Evolutionary conservation across 2,113 vertebrate genomes (phyloP).

Genomic region (Drymodes brunneopygia): DNA sequence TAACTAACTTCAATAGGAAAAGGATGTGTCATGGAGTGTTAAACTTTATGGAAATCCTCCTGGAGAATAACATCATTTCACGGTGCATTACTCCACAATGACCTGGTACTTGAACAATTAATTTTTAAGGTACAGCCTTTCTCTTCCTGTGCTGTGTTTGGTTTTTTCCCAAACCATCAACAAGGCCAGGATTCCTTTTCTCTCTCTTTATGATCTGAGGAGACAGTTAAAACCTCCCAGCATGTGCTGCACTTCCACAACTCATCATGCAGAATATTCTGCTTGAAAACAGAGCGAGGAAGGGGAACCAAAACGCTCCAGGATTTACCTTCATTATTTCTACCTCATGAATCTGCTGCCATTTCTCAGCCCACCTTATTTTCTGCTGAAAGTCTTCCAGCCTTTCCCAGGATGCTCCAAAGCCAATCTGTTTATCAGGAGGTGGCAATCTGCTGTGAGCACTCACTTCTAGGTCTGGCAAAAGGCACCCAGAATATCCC

Average conservation of each 20-base stretch:
- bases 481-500: background rate
- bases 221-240: slow-evolving; percentile 23
- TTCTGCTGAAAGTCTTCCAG: background rate
- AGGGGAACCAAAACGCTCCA: background rate
- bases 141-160: slow-evolving; percentile 60
- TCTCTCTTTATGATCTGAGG: background rate
- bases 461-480: background rate
- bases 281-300: slow-evolving; percentile 12
- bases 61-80: slow-evolving; percentile 78
- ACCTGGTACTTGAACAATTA: slow-evolving; percentile 78
- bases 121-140: slow-evolving; percentile 73
- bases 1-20: slow-evolving; percentile 61
- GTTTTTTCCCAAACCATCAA: slow-evolving; percentile 57
- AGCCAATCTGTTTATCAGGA: background rate
- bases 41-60: slow-evolving; percentile 79
- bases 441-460: background rate
- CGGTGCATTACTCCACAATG: slow-evolving; percentile 73
- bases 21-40: slow-evolving; percentile 72
- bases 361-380: slow-evolving; percentile 29
- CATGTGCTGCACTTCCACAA: background rate
- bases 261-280: slow-evolving; percentile 13
- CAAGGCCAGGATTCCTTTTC: slow-evolving; percentile 42
- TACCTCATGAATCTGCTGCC: background rate
- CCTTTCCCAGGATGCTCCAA: background rate
- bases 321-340: slow-evolving; percentile 50